Evolutionary conservation across 2,888 invertebrate genomes (phyloP), one percentile per base, ranked within the genome.

Genomic region (Hirtodrosophila duncani): DNA sequence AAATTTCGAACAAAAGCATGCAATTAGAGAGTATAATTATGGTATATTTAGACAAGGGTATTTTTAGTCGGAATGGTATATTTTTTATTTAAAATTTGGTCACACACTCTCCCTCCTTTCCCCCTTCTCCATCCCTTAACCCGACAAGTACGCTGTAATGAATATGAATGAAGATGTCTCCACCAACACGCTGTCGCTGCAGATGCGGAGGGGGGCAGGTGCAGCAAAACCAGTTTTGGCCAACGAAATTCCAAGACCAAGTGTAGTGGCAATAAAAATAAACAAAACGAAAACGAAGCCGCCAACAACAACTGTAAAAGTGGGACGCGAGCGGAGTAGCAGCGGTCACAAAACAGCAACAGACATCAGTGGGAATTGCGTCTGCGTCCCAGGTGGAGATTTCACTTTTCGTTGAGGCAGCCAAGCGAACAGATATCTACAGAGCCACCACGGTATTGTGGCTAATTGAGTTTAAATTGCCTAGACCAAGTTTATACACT

Each of bases 291-390:
- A 43, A 43, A 33, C 38, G 42, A 52, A 49, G 60, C 51, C 52
- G 56, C 50, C 41, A 27, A 37, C 53, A 44, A 44, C 57, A 64
- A 62, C 58, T 63, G 67, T 59, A 74, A 74, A 74, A 74, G 70
- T 74, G 67, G 78, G 78, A 39, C 74, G 74, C 46, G 38, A 49
- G 18, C 56, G 46, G 55, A 33, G 36, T 43, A 56, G 68, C 55
- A 64, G 53, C 50, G 43, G 27, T 51, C 34, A n/a, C 51, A 42
- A 14, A 33, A 9, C 58, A 49, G 30, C 42, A 36, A 26, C 18
- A 26, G n/a, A 27, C 20, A 23, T 9, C 17, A 17, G 2, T 10
- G 13, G 50, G 38, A 37, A 45, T 48, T 34, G 55, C 56, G 50
- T 39, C 48, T 20, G 51, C 55, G 44, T 26, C 55, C 27, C 20